Percentiles rank a stretch among this genome's conserved stretches.
These are phyloP conservation scores for Listronotus oregonensis DNA, from an alignment of 1,140 invertebrate species.

Conservation along the genomic window DNA sequence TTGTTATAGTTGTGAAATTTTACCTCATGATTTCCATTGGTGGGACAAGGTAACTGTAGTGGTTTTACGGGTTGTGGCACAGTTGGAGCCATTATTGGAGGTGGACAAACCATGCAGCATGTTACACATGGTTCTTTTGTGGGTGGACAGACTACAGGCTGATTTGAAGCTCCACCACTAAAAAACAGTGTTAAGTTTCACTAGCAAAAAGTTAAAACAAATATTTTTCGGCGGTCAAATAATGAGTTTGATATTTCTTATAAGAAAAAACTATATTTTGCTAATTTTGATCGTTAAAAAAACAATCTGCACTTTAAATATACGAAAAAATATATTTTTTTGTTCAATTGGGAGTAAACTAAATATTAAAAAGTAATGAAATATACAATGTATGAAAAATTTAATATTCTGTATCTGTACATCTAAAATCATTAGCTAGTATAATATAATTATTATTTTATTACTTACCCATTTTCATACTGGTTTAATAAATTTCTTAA, in stretches of 20 bases:
- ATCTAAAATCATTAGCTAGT: neutral
- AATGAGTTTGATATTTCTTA: no score
- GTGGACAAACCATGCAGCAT: constrained; percentile 39
- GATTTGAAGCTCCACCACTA: constrained; percentile 1
- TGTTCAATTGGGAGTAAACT: no score
- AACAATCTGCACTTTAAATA: no score
- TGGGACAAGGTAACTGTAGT: constrained; percentile 33
- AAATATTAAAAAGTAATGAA: no score
- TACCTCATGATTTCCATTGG: constrained; percentile 7
- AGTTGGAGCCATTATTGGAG: constrained; percentile 41
- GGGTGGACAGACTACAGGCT: constrained; percentile 21
- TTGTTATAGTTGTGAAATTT: neutral
- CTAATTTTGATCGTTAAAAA: no score
- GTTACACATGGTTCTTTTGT: constrained; percentile 33
- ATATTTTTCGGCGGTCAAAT: neutral
- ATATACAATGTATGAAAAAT: no score
- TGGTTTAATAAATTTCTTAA: constrained; percentile 36
- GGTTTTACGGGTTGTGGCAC: constrained; percentile 39
- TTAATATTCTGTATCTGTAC: no score
- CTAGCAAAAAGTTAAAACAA: constrained; percentile 2
- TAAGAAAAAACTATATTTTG: no score
- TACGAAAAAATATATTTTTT: no score
- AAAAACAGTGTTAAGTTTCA: no score
- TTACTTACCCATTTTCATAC: constrained; percentile 41
- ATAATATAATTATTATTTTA: neutral